Evolutionary conservation across 2,888 invertebrate genomes (phyloP).

Genomic region (Coenonympha glycerion): DNA sequence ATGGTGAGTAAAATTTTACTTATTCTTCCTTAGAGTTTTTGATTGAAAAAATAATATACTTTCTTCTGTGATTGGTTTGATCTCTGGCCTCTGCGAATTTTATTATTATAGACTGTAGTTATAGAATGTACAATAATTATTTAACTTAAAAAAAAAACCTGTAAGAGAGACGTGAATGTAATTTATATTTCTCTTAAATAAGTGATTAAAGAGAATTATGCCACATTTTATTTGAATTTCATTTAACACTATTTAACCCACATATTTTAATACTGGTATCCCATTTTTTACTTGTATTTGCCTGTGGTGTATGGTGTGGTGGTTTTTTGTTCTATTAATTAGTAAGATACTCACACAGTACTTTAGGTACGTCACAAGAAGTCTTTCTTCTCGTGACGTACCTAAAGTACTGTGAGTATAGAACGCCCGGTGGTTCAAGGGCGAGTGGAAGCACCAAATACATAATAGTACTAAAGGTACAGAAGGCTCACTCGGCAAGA

Average conservation of each 20-base stretch:
- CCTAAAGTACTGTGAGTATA: too few relatives aligned
- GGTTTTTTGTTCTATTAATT: too few relatives aligned
- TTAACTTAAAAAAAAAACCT: conserved; percentile 27
- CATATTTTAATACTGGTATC: too few relatives aligned
- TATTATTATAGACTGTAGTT: conserved; percentile 2
- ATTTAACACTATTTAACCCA: not conserved
- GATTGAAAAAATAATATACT: not conserved
- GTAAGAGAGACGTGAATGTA: conserved; percentile 34
- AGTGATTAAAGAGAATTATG: conserved; percentile 45
- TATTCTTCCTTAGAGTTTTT: conserved; percentile 3
- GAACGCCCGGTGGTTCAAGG: too few relatives aligned
- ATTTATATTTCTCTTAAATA: conserved; percentile 51
- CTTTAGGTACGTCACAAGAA: too few relatives aligned
- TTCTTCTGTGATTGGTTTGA: conserved; percentile 1
- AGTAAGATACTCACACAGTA: too few relatives aligned
- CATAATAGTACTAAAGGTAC: too few relatives aligned
- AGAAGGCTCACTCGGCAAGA: too few relatives aligned
- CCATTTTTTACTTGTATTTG: too few relatives aligned
- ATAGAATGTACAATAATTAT: conserved; percentile 1
- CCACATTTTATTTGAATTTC: conserved; percentile 10
- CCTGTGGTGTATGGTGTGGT: too few relatives aligned
- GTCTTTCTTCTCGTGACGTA: too few relatives aligned
- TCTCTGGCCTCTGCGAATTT: not conserved
- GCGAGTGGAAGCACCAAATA: too few relatives aligned
- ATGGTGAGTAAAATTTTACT: conserved; percentile 3